A percentile compares a stretch with the other conserved stretches of the same genome.
These are phyloP conservation scores for Thereuonema tuberculata DNA, from an alignment of 1,140 invertebrate genomes.

Conservation along the genomic window DNA sequence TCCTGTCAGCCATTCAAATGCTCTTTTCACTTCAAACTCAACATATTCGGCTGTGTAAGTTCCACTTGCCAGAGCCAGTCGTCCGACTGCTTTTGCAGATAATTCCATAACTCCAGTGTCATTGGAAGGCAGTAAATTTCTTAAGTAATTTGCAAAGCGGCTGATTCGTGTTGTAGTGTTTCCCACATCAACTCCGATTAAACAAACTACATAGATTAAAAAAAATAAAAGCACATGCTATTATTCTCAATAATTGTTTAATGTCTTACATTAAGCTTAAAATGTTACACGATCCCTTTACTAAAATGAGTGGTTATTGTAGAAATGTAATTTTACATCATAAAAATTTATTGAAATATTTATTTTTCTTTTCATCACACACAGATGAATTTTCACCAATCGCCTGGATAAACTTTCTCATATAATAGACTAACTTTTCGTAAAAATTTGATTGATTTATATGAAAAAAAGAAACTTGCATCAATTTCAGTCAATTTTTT, in stretches of 20 bases:
- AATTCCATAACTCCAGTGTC: slow-evolving; percentile 90
- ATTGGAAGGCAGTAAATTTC: slow-evolving; percentile 74
- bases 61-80: slow-evolving; percentile 75
- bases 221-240: neutral
- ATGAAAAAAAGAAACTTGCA: too few relatives aligned
- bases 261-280: neutral
- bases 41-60: slow-evolving; percentile 90
- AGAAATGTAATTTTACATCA: too few relatives aligned
- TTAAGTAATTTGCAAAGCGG: slow-evolving; percentile 81
- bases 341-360: too few relatives aligned
- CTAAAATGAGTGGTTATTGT: too few relatives aligned
- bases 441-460: too few relatives aligned
- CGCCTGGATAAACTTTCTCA: too few relatives aligned
- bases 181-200: slow-evolving; percentile 82
- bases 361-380: too few relatives aligned
- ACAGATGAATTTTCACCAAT: too few relatives aligned
- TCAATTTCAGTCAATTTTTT: too few relatives aligned
- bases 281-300: too few relatives aligned
- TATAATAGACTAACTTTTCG: too few relatives aligned
- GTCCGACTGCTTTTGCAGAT: slow-evolving; percentile 86
- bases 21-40: slow-evolving; percentile 87
- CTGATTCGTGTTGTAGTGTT: slow-evolving; percentile 79
- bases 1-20: slow-evolving; percentile 81
- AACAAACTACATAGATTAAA: slow-evolving; percentile 49
- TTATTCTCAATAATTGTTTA: neutral